phyloP scores from a whole-genome alignment of 2,113 vertebrate genomes.

The Sardina pilchardus region DNA sequence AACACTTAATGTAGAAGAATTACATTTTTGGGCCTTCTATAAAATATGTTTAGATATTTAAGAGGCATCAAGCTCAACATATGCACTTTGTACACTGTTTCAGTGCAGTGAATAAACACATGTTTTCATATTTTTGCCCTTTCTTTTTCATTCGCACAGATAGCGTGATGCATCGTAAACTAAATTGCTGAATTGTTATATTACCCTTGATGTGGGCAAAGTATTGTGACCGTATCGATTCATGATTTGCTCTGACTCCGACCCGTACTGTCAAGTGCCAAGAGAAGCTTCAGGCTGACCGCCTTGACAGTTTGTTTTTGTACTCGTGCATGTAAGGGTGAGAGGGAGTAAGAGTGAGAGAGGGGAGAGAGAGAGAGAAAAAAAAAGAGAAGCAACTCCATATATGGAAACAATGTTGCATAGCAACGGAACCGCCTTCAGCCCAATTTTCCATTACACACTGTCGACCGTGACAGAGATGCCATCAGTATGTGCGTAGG shows the following conservation, averaged over 20 bases:
- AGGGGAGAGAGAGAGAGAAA: conserved; percentile 35
- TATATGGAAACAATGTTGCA: conserved; percentile 71
- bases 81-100: no score
- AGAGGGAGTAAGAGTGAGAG: conserved; percentile 39
- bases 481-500: conserved; percentile 40
- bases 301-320: neutral
- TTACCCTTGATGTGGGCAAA: neutral
- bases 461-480: conserved; percentile 53
- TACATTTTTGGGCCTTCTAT: no score
- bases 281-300: neutral
- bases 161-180: no score
- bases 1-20: no score
- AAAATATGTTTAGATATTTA: no score
- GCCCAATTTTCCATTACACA: conserved; percentile 82
- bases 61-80: no score
- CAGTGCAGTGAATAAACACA: no score
- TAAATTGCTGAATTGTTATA: no score
- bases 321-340: neutral
- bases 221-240: neutral
- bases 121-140: no score
- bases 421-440: conserved; percentile 72
- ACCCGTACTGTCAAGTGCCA: neutral
- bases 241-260: neutral
- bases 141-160: no score
- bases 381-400: conserved; percentile 56